phyloP scores from a whole-genome alignment of 2,888 invertebrate genomes.

The Proisotoma minuta region DNA sequence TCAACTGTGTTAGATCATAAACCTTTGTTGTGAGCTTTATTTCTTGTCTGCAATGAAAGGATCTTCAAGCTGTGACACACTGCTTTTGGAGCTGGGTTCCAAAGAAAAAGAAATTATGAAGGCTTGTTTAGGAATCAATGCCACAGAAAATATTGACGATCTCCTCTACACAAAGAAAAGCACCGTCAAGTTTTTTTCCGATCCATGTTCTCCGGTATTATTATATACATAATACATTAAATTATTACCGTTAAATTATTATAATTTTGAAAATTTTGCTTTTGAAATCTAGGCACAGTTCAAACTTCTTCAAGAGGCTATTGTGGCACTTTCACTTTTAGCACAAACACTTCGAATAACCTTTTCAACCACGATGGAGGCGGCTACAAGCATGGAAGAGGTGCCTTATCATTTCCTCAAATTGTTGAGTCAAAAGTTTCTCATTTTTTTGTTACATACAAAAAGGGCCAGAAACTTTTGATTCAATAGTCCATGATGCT shows the following conservation, averaged over 20 bases:
- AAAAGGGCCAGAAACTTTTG: no score
- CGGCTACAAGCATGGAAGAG: neutral
- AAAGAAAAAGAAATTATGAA: neutral
- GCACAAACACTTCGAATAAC: neutral
- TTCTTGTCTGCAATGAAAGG: neutral
- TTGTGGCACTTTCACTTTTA: neutral
- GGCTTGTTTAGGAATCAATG: neutral
- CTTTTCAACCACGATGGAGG: neutral
- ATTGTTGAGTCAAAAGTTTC: no score
- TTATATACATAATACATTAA: neutral
- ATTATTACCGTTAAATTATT: neutral
- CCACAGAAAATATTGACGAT: neutral
- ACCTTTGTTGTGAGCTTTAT: neutral
- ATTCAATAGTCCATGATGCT: no score
- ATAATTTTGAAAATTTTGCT: neutral
- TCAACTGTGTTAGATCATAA: neutral
- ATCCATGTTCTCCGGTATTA: neutral
- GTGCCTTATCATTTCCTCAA: no score
- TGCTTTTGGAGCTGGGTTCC: neutral
- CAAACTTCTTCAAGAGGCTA: neutral
- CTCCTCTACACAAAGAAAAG: neutral
- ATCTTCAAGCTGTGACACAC: neutral
- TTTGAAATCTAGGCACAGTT: neutral
- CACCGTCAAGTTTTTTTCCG: neutral
- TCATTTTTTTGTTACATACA: no score